Conservation (phyloP, 2,888 invertebrate species). For the Ariolimax columbianus region DNA sequence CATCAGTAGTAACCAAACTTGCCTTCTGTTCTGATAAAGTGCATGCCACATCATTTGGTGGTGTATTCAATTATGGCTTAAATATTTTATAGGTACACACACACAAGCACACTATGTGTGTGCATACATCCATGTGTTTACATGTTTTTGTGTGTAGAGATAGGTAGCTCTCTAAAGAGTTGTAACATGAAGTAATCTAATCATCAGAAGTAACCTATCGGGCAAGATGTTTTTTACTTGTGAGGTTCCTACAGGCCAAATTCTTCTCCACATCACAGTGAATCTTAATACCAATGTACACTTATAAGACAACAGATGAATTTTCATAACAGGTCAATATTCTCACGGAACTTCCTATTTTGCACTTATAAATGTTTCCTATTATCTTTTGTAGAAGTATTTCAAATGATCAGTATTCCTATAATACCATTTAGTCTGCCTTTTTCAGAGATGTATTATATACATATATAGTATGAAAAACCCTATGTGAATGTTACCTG, state of each 20-base stretch:
- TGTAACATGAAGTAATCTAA: background rate
- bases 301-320: background rate
- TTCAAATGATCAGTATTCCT: background rate
- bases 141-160: too few relatives aligned
- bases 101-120: too few relatives aligned
- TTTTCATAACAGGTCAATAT: background rate
- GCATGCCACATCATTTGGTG: background rate
- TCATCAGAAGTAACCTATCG: background rate
- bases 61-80: too few relatives aligned
- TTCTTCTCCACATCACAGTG: background rate
- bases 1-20: background rate
- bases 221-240: background rate
- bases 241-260: background rate
- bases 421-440: background rate
- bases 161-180: background rate
- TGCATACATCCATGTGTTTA: too few relatives aligned
- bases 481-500: conserved; percentile 11
- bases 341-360: background rate
- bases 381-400: background rate
- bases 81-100: background rate
- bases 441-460: background rate
- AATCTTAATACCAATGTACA: background rate
- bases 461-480: background rate
- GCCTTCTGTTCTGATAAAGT: background rate
- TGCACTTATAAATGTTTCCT: background rate